phyloP scores from a whole-genome alignment of 2,888 invertebrate species.

The Pyrrhia umbra region DNA sequence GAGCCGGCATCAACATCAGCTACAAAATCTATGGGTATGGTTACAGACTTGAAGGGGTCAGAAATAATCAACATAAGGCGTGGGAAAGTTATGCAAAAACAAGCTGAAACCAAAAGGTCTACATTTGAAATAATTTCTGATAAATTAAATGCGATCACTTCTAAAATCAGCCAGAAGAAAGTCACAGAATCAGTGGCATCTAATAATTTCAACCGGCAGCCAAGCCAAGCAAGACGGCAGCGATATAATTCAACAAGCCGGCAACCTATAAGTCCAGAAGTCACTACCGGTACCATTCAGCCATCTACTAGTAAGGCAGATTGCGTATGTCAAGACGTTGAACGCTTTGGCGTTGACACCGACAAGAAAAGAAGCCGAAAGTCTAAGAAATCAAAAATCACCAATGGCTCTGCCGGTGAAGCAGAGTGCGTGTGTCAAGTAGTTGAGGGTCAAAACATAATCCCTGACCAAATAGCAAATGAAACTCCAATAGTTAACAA shows the following conservation, averaged over 20 bases:
- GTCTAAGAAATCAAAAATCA: background rate
- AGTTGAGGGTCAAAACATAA: background rate
- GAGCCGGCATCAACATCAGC: background rate
- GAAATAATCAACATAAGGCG: background rate
- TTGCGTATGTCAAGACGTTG: background rate
- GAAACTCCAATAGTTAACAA: background rate
- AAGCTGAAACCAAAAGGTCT: background rate
- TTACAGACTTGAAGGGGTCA: background rate
- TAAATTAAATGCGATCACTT: too few relatives aligned
- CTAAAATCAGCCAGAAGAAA: too few relatives aligned
- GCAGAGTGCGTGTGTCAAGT: background rate
- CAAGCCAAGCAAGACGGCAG: too few relatives aligned
- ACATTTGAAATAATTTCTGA: too few relatives aligned
- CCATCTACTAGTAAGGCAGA: background rate
- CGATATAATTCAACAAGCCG: background rate
- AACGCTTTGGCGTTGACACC: background rate
- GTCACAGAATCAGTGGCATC: too few relatives aligned
- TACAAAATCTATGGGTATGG: background rate
- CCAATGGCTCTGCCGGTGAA: background rate
- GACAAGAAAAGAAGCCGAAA: background rate
- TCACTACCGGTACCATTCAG: background rate
- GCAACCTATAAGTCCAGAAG: background rate
- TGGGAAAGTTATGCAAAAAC: background rate
- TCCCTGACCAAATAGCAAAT: background rate
- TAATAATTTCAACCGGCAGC: too few relatives aligned